A percentile compares a stretch with the other conserved stretches of the same genome.
Conservation (phyloP, 2,113 vertebrate genomes). For the Coptodon bakossiorum region DNA sequence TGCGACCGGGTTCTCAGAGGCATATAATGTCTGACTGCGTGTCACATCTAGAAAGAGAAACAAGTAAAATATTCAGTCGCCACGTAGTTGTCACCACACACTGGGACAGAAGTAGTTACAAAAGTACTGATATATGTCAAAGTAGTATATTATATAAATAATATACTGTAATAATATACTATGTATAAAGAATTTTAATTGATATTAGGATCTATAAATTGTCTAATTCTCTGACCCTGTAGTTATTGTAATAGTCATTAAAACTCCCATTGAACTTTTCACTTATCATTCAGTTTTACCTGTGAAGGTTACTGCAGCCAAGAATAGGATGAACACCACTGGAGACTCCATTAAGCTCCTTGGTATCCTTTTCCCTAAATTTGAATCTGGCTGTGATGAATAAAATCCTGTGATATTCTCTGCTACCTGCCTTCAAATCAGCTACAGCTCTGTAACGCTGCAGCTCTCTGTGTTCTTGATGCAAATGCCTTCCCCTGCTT, state of each 20-base stretch:
- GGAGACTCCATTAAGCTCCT: conserved; percentile 13
- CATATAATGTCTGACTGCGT: not conserved
- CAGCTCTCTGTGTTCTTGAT: not conserved
- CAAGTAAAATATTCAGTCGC: not conserved
- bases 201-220: not conserved
- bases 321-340: not conserved
- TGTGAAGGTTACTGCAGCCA: not conserved
- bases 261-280: not conserved
- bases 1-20: conserved; percentile 35
- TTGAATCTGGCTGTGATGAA: not conserved
- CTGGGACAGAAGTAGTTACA: not conserved
- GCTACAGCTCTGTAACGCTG: conserved; percentile 4
- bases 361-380: not conserved
- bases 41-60: conserved; percentile 31
- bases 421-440: not conserved
- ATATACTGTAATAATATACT: too few species aligned
- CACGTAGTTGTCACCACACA: not conserved
- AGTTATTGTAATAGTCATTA: not conserved
- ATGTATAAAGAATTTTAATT: not conserved
- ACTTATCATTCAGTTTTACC: conserved; percentile 22
- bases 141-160: not conserved
- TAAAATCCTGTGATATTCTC: not conserved
- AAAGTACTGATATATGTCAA: not conserved
- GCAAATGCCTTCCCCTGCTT: not conserved
- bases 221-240: not conserved